These are phyloP conservation scores for Butorides virescens DNA, from an alignment of 2,113 vertebrate species.

Conservation along the genomic window DNA sequence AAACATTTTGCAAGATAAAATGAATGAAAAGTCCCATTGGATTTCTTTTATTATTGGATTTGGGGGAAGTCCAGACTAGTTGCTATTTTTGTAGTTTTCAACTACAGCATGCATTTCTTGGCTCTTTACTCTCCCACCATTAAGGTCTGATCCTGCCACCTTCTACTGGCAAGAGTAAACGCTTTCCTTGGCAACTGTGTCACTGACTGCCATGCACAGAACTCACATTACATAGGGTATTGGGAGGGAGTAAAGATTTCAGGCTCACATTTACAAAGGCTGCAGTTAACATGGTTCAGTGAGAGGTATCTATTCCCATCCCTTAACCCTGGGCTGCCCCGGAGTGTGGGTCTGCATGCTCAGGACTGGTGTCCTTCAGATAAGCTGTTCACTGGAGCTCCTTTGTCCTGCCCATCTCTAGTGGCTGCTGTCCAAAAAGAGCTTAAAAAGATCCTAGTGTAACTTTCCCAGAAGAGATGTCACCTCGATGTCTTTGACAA, in stretches of 20 bases:
- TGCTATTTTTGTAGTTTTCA: not conserved
- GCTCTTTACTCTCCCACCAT: not conserved
- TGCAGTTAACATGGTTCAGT: not conserved
- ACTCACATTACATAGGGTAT: not conserved
- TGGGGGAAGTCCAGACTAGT: not conserved
- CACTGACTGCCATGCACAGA: not conserved
- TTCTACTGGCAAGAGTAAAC: not conserved
- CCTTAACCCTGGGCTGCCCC: not conserved
- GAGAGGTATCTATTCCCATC: not conserved
- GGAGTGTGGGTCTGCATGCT: not conserved
- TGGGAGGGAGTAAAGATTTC: not conserved
- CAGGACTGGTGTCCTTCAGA: not conserved
- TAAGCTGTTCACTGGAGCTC: not conserved
- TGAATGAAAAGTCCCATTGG: not conserved
- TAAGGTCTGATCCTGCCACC: not conserved
- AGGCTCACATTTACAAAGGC: not conserved
- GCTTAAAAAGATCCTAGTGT: not conserved
- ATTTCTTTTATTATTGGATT: not conserved
- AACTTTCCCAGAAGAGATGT: not conserved
- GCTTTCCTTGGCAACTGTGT: not conserved
- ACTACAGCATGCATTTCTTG: not conserved
- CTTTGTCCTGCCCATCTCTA: not conserved
- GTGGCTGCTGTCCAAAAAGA: not conserved
- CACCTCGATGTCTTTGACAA: not conserved
- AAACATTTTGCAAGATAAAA: not conserved